Conservation (phyloP, 2,888 invertebrate genomes). For the Drosophila tripunctata region DNA sequence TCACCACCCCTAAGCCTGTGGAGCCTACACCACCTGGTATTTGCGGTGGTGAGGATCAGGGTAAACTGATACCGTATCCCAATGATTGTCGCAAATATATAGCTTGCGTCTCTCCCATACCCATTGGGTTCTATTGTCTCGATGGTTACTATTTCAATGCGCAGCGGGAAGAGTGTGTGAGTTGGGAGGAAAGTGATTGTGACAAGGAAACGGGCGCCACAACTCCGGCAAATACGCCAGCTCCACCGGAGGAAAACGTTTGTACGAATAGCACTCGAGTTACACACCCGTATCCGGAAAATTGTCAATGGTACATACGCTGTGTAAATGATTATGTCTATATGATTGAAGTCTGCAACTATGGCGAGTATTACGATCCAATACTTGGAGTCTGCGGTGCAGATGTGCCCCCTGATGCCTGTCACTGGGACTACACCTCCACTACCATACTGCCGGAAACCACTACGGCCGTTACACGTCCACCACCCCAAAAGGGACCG, state of each 20-base stretch:
- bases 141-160: slow-evolving; percentile 61
- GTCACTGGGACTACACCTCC: slow-evolving; percentile 60
- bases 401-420: slow-evolving; percentile 67
- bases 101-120: slow-evolving; percentile 71
- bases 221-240: slow-evolving; percentile 32
- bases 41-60: slow-evolving; percentile 52
- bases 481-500: slow-evolving; percentile 63
- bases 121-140: slow-evolving; percentile 71
- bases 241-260: slow-evolving; percentile 50
- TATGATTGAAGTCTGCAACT: slow-evolving; percentile 69
- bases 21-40: slow-evolving; percentile 41
- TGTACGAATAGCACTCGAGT: slow-evolving; percentile 64
- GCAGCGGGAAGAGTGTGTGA: slow-evolving; percentile 47
- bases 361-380: slow-evolving; percentile 71
- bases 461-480: slow-evolving; percentile 45
- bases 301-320: slow-evolving; percentile 72
- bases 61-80: slow-evolving; percentile 70
- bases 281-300: slow-evolving; percentile 61
- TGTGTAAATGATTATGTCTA: slow-evolving; percentile 65
- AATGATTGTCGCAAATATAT: slow-evolving; percentile 72
- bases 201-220: slow-evolving; percentile 36
- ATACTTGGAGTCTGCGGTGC: slow-evolving; percentile 54
- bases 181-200: slow-evolving; percentile 62
- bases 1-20: slow-evolving; percentile 16
- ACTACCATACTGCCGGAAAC: slow-evolving; percentile 31